Conservation (phyloP, 2,113 vertebrate genomes). For the Leucoraja erinaceus region DNA sequence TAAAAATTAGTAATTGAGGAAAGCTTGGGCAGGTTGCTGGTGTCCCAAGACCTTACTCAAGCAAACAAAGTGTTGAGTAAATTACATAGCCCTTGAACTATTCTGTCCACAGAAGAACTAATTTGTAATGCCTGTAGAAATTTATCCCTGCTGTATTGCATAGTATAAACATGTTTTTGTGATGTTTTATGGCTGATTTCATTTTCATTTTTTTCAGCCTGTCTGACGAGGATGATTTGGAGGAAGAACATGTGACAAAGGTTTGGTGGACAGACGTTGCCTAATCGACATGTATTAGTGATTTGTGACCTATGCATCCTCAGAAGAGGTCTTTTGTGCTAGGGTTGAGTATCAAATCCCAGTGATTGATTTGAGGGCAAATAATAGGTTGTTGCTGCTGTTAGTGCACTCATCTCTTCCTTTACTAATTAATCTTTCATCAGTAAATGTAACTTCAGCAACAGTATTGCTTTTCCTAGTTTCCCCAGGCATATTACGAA, state of each 20-base stretch:
- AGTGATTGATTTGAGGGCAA: background rate
- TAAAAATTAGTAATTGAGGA: background rate
- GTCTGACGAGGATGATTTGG: constrained; percentile 68
- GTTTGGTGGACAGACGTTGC: constrained; percentile 48
- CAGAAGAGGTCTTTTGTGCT: background rate
- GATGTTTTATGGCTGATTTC: background rate
- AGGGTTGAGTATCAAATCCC: background rate
- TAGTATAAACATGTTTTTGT: background rate
- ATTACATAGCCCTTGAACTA: background rate
- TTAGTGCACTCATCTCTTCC: background rate
- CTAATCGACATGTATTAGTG: background rate
- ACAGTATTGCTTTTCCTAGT: no score
- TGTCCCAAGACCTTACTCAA: background rate
- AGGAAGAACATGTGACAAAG: constrained; percentile 88
- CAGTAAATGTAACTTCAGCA: background rate
- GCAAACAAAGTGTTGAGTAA: background rate
- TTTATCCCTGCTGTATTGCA: background rate
- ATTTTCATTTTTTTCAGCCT: constrained; percentile 45
- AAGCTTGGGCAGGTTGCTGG: background rate
- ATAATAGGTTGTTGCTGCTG: background rate
- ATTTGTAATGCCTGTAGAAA: no score
- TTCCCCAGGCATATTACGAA: no score
- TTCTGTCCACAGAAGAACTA: background rate
- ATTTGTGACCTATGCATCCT: background rate
- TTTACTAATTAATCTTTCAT: background rate